These are phyloP conservation scores for Corydoras sp. DNA, from an alignment of 2,113 vertebrate genomes.

Conservation along the genomic window DNA sequence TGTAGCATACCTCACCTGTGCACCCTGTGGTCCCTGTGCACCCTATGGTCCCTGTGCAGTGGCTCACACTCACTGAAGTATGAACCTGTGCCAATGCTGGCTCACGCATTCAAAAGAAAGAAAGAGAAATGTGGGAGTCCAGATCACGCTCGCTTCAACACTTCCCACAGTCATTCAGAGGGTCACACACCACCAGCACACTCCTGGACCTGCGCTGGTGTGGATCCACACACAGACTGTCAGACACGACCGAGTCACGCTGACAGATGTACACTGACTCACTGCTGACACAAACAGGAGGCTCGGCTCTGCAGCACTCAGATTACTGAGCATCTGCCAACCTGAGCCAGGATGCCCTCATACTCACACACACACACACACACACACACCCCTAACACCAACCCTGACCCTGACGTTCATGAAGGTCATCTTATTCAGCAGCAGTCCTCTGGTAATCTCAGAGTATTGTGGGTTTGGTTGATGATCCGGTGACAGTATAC, in stretches of 20 bases:
- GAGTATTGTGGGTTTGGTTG: too few relatives aligned
- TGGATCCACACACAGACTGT: slow-evolving; percentile 30
- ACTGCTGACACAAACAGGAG: slow-evolving; percentile 34
- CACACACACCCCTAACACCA: background rate
- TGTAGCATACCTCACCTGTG: too few relatives aligned
- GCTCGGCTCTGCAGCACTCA: slow-evolving; percentile 25
- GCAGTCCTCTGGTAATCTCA: too few relatives aligned
- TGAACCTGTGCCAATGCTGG: too few relatives aligned
- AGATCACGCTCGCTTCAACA: slow-evolving; percentile 11
- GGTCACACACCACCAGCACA: slow-evolving; percentile 29
- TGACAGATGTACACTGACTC: slow-evolving; percentile 44
- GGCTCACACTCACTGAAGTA: too few relatives aligned
- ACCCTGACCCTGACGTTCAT: too few relatives aligned
- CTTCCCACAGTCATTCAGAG: slow-evolving; percentile 8
- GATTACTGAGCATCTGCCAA: slow-evolving; percentile 42
- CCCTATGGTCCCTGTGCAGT: too few relatives aligned
- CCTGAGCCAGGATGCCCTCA: background rate
- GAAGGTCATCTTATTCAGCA: too few relatives aligned
- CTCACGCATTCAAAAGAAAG: background rate
- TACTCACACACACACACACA: slow-evolving; percentile 1
- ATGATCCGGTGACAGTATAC: too few relatives aligned
- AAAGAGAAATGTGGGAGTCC: background rate
- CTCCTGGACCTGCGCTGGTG: slow-evolving; percentile 4
- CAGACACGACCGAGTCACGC: slow-evolving; percentile 31
- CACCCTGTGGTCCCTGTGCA: too few relatives aligned